Conservation (phyloP, 2,113 vertebrate genomes). For the Motacilla tschutschensis region DNA sequence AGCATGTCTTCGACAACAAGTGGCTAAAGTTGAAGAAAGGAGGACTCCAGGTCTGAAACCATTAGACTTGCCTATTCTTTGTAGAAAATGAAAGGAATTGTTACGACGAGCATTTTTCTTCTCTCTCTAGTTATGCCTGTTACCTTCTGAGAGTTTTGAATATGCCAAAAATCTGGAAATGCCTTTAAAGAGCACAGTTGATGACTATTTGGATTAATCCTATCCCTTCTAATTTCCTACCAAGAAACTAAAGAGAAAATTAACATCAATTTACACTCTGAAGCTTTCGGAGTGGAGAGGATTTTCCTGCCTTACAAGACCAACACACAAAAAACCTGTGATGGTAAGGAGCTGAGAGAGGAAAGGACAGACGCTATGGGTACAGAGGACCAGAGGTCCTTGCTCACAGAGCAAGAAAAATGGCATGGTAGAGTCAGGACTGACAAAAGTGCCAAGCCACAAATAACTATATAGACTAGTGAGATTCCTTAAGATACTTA, state of each 20-base stretch:
- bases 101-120: not conserved
- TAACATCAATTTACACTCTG: not conserved
- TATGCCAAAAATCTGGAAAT: conserved; percentile 9
- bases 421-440: not conserved
- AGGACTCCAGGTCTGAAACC: not conserved
- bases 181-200: not conserved
- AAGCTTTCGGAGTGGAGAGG: not conserved
- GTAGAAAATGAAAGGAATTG: conserved; percentile 32
- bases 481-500: conserved; percentile 12
- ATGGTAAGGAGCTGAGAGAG: not conserved
- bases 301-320: not conserved
- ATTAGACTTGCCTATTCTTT: not conserved
- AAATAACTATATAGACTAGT: conserved; percentile 5
- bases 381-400: not conserved
- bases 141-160: not conserved
- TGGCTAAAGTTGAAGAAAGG: conserved; percentile 20
- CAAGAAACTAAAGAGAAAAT: not conserved
- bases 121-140: not conserved
- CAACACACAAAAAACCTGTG: not conserved
- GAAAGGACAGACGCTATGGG: not conserved
- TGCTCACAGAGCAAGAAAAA: not conserved
- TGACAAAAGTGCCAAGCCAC: conserved; percentile 41
- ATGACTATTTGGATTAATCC: not conserved
- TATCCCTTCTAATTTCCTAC: not conserved
- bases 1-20: conserved; percentile 31